phyloP scores from a whole-genome alignment of 2,113 vertebrate species.

The Accipiter cooperii region DNA sequence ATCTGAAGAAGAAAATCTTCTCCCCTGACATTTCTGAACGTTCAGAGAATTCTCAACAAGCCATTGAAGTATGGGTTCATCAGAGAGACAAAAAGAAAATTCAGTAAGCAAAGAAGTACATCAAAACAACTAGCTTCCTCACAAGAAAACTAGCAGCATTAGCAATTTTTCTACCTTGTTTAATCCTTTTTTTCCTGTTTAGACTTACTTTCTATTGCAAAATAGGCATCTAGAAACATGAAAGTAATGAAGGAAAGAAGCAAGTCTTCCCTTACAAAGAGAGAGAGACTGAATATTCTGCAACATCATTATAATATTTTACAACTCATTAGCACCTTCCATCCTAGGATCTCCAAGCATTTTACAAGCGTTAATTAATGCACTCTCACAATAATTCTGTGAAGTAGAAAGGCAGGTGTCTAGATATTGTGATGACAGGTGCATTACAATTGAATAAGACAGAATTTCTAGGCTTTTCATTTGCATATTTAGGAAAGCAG shows the following conservation, averaged over 20 bases:
- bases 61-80: conserved; percentile 15
- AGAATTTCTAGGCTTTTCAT: conserved; percentile 14
- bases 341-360: conserved; percentile 17
- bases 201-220: background rate
- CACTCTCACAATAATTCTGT: background rate
- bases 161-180: background rate
- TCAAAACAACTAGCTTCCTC: background rate
- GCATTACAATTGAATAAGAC: background rate
- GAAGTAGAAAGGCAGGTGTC: conserved; percentile 44
- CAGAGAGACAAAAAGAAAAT: conserved; percentile 25
- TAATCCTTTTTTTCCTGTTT: background rate
- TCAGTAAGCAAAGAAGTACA: background rate
- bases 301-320: conserved; percentile 39
- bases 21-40: conserved; percentile 32
- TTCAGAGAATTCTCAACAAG: conserved; percentile 45
- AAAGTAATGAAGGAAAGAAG: background rate
- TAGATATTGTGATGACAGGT: conserved; percentile 14
- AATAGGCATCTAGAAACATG: background rate
- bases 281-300: conserved; percentile 15
- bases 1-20: conserved; percentile 24
- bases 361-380: conserved; percentile 48
- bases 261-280: conserved; percentile 2
- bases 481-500: conserved; percentile 1
- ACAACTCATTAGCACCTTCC: conserved; percentile 50
- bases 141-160: background rate